Percentiles rank a stretch among this genome's conserved stretches.
These are phyloP conservation scores for Apaloderma vittatum DNA, from an alignment of 2,113 vertebrate species.

Conservation along the genomic window DNA sequence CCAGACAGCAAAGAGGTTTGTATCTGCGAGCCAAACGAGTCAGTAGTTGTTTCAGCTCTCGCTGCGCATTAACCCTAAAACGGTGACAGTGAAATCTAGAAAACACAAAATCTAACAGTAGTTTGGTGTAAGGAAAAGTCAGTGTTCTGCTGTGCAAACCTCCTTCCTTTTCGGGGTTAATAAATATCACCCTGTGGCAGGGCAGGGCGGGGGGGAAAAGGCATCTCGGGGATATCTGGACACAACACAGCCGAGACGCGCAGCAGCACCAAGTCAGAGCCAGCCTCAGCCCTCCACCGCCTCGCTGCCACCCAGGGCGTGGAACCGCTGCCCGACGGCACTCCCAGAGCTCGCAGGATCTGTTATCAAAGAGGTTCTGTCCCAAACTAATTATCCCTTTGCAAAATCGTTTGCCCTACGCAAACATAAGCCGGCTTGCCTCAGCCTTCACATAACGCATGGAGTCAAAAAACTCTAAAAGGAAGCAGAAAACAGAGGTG, in stretches of 20 bases:
- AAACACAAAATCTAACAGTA: neutral
- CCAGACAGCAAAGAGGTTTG: too few species aligned
- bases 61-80: rapidly evolving
- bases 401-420: neutral
- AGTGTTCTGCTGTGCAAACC: neutral
- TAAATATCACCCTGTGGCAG: neutral
- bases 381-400: neutral
- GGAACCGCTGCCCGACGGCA: neutral
- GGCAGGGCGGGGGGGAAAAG: rapidly evolving
- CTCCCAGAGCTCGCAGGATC: neutral
- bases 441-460: rapidly evolving
- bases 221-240: neutral
- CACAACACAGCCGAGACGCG: neutral
- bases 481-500: neutral
- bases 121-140: neutral
- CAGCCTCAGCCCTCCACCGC: neutral
- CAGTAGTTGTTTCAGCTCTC: neutral
- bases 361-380: neutral
- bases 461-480: neutral
- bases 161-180: neutral
- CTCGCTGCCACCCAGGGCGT: rapidly evolving
- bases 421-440: neutral
- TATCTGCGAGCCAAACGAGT: neutral
- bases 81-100: too few species aligned
- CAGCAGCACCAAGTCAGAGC: too few species aligned